Evolutionary conservation across 1,140 invertebrate species (phyloP), one percentile per base, ranked within the genome.

Genomic region (Centruroides sculpturatus): DNA sequence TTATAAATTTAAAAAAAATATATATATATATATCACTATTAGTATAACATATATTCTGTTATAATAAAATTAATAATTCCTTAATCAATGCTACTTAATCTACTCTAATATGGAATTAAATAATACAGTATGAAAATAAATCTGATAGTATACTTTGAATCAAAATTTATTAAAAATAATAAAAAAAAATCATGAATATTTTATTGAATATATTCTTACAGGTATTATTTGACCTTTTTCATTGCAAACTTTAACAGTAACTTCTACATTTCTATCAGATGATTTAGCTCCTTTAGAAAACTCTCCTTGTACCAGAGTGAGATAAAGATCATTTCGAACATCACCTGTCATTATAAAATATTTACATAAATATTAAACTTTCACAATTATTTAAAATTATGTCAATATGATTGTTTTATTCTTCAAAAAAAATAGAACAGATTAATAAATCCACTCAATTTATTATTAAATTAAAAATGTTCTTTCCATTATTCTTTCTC

Each of bases 261-360:
- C 85, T 79, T 97, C 88, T 52, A 70, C 64, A 76, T 95, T 96
- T 71, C 90, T 86, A 67, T 95, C 92, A 2, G 85, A 85, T 9
- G 84, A 85, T 75, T 93, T 94, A 41, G 82, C 82, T 7, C 87
- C 87, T 72, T 85, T 85, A 1, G 83, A 82, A 71, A 94, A 95
- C 70, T 92, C 86, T 0, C 89, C 92, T 49, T 76, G 75, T 50
- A 84, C 77, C 11, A 97, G 71, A 3, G 87, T 93, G n/a, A 97
- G 74, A 76, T 96, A 97, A 3, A 97, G 79, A 79, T 97, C 92
- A 76, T 97, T 96, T 47, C 93, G 79, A 1, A 94, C 87, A 78
- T 96, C 92, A 59, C 73, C 76, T 76, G 62, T 52, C 64, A 66
- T 50, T 36, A 51, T 34, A 51, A n/a, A 34, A 34, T 51, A 51